Base-by-base conservation (phyloP, 2,888 invertebrate genomes). In the Steromphala cineraria region DNA sequence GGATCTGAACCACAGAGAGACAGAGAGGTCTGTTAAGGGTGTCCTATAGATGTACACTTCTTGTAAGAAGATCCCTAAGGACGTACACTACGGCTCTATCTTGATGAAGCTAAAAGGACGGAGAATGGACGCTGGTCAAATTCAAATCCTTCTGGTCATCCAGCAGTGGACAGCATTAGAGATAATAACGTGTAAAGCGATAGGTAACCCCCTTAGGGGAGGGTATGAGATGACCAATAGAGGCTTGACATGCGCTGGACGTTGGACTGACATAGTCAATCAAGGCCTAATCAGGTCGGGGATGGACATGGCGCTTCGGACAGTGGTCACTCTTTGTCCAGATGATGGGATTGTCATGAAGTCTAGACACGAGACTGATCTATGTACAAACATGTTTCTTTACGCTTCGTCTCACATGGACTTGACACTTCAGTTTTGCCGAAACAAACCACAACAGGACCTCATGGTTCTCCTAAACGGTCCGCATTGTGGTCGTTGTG, bases 341-440 rank as follows among this genome's bases (percentile, higher is more conserved):
- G 19, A 10, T 40, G 31, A 36, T 71, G n/a, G 28, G 71, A 36
- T 40, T 71, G 71, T 71, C 71, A 71, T 71, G 31, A 40, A 19
- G 71, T 71, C 71, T 71, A 71, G 71, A 71, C 71, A 71, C 36
- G 71, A 71, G 71, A 71, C 40, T 19, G 36, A 31, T 40, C 71
- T 40, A 36, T 19, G 36, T 36, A 71, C 40, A 71, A 71, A 71
- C 71, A 40, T 40, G 19, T 19, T 31, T 71, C 71, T 71, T 31
- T 71, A 31, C 40, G 71, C 71, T 36, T 36, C 71, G 36, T 19
- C 36, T 40, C 46, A 10, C 46, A 46, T 5, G 13, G 46, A 46
- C 13, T 46, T 46, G 46, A 46, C 46, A 46, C 46, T 46, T 46
- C 46, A 46, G 46, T 46, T 46, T 46, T 46, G 46, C 46, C 13